Conservation (phyloP, 2,888 invertebrate species). For the Lithosia quadra region DNA sequence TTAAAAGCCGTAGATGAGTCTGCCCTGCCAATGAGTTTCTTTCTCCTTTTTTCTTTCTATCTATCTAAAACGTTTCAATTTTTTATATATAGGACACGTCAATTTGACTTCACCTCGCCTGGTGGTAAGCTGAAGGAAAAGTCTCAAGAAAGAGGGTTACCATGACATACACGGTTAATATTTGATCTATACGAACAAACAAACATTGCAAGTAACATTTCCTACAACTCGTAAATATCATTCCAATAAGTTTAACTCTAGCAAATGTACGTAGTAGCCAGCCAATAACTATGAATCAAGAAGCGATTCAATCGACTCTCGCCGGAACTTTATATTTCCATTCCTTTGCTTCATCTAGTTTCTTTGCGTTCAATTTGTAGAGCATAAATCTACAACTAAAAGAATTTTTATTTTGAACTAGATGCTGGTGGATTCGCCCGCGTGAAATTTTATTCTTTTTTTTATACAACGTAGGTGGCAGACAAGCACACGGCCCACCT, state of each 20-base stretch:
- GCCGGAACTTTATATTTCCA: slow-evolving; percentile 11
- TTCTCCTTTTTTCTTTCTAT: no score
- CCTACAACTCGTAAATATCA: background rate
- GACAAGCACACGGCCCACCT: no score
- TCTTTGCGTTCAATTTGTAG: slow-evolving; percentile 2
- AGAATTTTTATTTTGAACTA: background rate
- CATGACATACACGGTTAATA: no score
- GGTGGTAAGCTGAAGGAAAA: no score
- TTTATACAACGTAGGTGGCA: no score
- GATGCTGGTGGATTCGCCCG: no score
- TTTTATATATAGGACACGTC: no score
- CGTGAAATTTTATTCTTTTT: background rate
- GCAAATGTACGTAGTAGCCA: background rate
- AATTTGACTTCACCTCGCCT: no score
- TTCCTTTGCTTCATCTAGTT: slow-evolving; percentile 10
- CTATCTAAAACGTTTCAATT: no score
- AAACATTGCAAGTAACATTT: background rate
- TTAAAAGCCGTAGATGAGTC: no score
- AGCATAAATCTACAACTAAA: slow-evolving; percentile 6
- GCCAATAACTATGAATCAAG: background rate
- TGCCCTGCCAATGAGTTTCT: no score
- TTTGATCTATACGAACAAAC: background rate
- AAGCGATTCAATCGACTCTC: background rate
- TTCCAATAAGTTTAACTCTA: background rate
- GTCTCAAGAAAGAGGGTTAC: no score